phyloP scores from a whole-genome alignment of 2,888 invertebrate species.

The Agonopterix arenella region DNA sequence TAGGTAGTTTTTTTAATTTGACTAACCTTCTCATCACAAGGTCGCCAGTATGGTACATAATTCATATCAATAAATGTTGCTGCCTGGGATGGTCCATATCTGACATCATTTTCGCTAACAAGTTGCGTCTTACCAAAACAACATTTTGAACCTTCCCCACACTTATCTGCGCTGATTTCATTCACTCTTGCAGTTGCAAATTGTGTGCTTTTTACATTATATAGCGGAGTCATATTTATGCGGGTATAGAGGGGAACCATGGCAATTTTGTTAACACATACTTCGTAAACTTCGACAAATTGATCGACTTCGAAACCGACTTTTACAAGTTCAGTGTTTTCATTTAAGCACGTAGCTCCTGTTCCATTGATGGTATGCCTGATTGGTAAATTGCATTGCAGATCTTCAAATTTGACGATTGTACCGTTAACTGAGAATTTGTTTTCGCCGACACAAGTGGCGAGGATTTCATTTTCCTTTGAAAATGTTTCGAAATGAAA shows the following conservation, averaged over 20 bases:
- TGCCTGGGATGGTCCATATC: background rate
- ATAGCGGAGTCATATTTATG: background rate
- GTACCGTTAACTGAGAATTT: constrained; percentile 6
- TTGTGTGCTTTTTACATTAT: background rate
- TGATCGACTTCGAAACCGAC: constrained; percentile 6
- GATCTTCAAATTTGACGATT: constrained; percentile 8
- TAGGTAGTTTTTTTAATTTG: too few relatives aligned
- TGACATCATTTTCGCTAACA: background rate
- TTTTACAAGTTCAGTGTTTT: constrained; percentile 7
- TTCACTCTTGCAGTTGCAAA: too few relatives aligned
- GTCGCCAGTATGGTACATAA: constrained; percentile 2
- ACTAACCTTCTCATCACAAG: background rate
- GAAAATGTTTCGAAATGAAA: background rate
- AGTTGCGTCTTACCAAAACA: constrained; percentile 1
- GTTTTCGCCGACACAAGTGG: constrained; percentile 8
- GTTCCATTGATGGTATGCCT: too few relatives aligned
- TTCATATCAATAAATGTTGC: background rate
- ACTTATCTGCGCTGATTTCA: background rate
- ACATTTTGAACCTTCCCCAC: background rate
- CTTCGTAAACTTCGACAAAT: constrained; percentile 8
- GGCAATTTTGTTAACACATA: constrained; percentile 8
- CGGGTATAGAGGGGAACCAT: constrained; percentile 6
- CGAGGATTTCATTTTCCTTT: constrained; percentile 2
- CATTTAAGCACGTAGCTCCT: constrained; percentile 7
- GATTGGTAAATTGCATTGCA: constrained; percentile 3